Evolutionary conservation across 2,888 invertebrate genomes (phyloP), one percentile per base, ranked within the genome.

Genomic region (Microctonus hyperodae): DNA sequence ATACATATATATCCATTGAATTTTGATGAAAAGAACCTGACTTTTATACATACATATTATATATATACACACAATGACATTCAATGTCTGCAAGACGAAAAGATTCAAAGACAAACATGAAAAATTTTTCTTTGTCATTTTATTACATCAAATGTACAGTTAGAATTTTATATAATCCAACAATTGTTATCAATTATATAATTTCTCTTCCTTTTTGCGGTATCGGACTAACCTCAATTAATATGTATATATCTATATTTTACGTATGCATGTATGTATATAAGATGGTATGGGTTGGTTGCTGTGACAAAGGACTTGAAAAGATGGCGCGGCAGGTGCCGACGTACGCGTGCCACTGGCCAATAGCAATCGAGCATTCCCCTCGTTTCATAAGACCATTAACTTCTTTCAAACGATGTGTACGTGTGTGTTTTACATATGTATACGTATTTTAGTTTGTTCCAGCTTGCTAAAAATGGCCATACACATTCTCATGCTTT

Each of bases 311-410:
- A 75, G 74, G 73, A 77, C 71, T 68, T 69, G 72, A 71, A 72
- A 73, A 75, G 73, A 75, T 73, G n/a, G 79, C 75, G 75, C 74
- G 68, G 64, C 64, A 64, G 65, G 71, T 69, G 71, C 67, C 61
- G 44, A 22, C 78, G 78, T 77, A 75, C 81, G 81, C 82, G 82
- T 82, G 82, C 82, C 82, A 66, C 70, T 76, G 75, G 74, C 82
- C 81, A 82, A 82, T 81, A 74, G 73, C 72, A 69, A 65, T 64
- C 72, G 61, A 10, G 33, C 69, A 65, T 68, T 60, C 70, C 66
- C 63, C 72, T 69, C 73, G 70, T 69, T 70, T 72, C 73, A 61
- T 69, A 65, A 67, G 70, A 66, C 48, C 70, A 71, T 71, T 72
- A 73, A 72, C 44, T 44, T 60, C 65, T 44, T 31, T 28, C 22